phyloP scores from a whole-genome alignment of 2,113 vertebrate genomes.

The Rhagologus leucostigma region DNA sequence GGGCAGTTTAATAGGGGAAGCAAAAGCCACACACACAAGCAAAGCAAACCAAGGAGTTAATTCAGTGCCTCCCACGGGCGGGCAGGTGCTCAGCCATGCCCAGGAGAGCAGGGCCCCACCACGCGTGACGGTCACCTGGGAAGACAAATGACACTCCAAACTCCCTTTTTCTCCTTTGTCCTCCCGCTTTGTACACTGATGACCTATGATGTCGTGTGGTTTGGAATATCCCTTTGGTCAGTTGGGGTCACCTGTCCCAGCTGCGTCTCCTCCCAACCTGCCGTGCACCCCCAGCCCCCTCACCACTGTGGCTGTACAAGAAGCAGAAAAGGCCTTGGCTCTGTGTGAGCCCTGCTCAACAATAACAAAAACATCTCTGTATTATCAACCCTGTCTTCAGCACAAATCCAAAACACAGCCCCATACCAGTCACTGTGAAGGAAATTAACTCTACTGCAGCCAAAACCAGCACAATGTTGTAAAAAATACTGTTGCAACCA shows the following conservation, averaged over 20 bases:
- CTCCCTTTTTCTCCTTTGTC: neutral
- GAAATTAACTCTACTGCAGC: neutral
- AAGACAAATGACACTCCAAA: neutral
- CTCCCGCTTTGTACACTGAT: neutral
- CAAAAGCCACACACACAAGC: fast-evolving
- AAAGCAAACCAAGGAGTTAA: neutral
- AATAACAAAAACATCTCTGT: neutral
- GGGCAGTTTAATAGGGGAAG: neutral
- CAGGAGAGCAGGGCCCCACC: neutral
- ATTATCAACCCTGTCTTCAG: neutral
- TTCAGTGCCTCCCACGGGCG: fast-evolving
- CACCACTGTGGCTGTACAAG: fast-evolving
- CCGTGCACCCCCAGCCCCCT: neutral
- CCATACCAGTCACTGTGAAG: neutral
- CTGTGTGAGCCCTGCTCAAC: neutral
- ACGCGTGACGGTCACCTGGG: fast-evolving
- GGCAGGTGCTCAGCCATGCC: neutral
- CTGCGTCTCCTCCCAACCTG: neutral
- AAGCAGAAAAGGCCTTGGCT: neutral
- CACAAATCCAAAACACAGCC: neutral
- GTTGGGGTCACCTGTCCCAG: neutral
- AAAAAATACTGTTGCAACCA: neutral
- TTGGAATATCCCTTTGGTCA: neutral
- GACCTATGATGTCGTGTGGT: neutral
- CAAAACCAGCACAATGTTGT: neutral